Percentiles rank a stretch among this genome's conserved stretches.
Evolutionary conservation across 2,113 vertebrate species (phyloP).

Genomic region (Chrysochloris asiatica): DNA sequence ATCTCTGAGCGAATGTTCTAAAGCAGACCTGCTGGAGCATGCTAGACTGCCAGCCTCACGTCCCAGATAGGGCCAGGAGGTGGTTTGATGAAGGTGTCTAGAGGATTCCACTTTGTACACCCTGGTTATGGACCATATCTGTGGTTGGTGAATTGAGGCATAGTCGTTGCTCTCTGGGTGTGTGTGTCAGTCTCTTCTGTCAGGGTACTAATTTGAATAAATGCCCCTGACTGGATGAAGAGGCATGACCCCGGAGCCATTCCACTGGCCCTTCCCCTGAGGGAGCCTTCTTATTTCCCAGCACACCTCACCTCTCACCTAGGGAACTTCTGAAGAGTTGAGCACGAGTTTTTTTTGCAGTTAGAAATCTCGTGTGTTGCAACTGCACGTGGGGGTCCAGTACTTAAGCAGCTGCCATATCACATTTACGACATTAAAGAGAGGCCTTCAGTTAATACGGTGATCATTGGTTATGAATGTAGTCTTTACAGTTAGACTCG

Average conservation of each 20-base stretch:
- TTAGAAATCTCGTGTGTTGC: not conserved
- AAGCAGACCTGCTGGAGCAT: not conserved
- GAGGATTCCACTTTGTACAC: not conserved
- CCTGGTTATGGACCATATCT: not conserved
- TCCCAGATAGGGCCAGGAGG: not conserved
- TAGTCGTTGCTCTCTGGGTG: not conserved
- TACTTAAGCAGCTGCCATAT: rapidly evolving
- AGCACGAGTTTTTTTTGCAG: not conserved
- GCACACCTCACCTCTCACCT: not conserved
- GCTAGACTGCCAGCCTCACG: not conserved
- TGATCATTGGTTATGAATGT: not conserved
- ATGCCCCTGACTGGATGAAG: no score
- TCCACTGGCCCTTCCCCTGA: not conserved
- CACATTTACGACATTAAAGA: not conserved
- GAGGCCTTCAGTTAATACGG: rapidly evolving
- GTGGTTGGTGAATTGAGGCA: rapidly evolving
- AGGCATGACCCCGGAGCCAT: no score
- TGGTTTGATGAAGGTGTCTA: rapidly evolving
- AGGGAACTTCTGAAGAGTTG: not conserved
- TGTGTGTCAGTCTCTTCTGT: not conserved
- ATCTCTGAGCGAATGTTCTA: not conserved
- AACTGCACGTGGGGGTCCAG: not conserved
- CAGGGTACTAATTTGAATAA: not conserved
- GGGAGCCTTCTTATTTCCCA: not conserved
- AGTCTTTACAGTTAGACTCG: rapidly evolving